These are phyloP conservation scores for Acleris holmiana DNA, from an alignment of 2,888 invertebrate species.

Conservation along the genomic window DNA sequence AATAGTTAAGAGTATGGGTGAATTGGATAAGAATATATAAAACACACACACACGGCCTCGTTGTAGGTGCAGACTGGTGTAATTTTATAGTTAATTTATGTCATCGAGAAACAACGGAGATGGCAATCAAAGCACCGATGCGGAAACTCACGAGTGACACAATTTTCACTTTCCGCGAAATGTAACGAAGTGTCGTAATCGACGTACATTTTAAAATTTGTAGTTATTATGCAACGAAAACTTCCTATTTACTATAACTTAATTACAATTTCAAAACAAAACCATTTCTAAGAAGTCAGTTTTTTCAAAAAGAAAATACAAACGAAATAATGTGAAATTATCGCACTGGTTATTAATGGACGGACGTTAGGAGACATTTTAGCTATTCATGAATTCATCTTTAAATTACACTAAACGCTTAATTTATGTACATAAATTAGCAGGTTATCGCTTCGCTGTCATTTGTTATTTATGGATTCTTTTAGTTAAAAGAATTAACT, in stretches of 20 bases:
- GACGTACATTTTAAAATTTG: constrained; percentile 4
- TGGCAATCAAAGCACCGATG: constrained; percentile 26
- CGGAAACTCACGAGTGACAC: constrained; percentile 31
- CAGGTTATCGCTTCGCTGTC: too few species aligned
- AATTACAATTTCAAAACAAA: too few species aligned
- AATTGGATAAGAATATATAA: too few species aligned
- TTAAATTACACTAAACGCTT: not conserved
- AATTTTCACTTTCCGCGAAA: constrained; percentile 34
- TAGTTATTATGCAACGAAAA: not conserved
- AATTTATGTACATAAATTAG: constrained; percentile 5
- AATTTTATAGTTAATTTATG: constrained; percentile 29
- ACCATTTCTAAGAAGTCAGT: too few species aligned
- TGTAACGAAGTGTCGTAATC: constrained; percentile 5
- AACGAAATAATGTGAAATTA: not conserved
- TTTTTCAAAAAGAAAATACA: too few species aligned
- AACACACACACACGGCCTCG: too few species aligned
- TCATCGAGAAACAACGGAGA: constrained; percentile 27
- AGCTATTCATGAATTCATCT: constrained; percentile 9
- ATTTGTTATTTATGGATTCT: too few species aligned
- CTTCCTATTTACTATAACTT: too few species aligned
- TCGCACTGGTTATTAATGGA: not conserved
- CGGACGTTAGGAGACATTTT: too few species aligned
- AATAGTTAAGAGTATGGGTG: too few species aligned
- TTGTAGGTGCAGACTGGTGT: not conserved
- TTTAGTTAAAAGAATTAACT: too few species aligned